Percentiles rank a stretch among this genome's conserved stretches.
These are phyloP conservation scores for Thereuonema tuberculata DNA, from an alignment of 1,140 invertebrate genomes.

Conservation along the genomic window DNA sequence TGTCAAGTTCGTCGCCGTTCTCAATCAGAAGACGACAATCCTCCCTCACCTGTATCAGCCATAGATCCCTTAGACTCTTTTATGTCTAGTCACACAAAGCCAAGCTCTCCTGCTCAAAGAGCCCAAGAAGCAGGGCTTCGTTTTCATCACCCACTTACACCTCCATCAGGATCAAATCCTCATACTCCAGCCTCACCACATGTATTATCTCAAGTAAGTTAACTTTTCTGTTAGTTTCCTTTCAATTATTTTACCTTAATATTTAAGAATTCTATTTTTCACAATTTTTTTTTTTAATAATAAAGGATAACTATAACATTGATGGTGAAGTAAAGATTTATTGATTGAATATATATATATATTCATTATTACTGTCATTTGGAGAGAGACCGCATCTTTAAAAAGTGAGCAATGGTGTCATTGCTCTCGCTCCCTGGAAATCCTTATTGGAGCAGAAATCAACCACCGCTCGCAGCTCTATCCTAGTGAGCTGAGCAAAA, in stretches of 20 bases:
- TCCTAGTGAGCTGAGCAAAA: no score
- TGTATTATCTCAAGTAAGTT: slow-evolving; percentile 34
- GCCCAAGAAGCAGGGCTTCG: slow-evolving; percentile 36
- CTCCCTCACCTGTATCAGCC: slow-evolving; percentile 74
- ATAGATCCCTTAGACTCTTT: slow-evolving; percentile 39
- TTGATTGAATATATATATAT: no score
- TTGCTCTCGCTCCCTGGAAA: no score
- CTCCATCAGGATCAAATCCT: slow-evolving; percentile 66
- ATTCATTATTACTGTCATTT: no score
- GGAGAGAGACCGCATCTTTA: no score
- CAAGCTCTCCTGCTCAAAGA: slow-evolving; percentile 21
- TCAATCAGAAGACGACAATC: slow-evolving; percentile 89
- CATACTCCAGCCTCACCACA: slow-evolving; percentile 71
- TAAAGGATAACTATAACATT: no score
- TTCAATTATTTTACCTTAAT: neutral
- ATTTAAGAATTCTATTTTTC: no score
- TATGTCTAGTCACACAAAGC: slow-evolving; percentile 21
- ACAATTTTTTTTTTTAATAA: no score
- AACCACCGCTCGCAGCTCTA: no score
- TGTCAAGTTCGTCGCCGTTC: slow-evolving; percentile 54
- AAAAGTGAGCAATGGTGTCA: no score
- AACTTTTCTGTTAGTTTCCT: neutral
- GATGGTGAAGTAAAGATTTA: no score
- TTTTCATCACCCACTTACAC: slow-evolving; percentile 61
- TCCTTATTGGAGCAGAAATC: no score